Percentiles rank a stretch among this genome's conserved stretches.
These are phyloP conservation scores for Clarias magur DNA, from an alignment of 2,113 vertebrate species.

Conservation along the genomic window DNA sequence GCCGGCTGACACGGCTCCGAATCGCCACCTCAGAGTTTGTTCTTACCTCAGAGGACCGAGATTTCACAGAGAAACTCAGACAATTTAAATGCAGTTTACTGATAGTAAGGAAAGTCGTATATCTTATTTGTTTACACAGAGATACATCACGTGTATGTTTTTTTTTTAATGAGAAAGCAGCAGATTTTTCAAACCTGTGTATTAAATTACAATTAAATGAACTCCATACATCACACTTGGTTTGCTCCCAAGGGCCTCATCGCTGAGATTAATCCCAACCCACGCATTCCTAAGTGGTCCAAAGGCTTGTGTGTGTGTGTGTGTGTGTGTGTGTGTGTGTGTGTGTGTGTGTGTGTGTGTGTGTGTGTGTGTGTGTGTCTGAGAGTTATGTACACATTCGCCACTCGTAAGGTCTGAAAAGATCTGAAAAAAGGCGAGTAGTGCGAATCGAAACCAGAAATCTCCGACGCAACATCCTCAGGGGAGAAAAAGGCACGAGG, in stretches of 20 bases:
- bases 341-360: too few species aligned
- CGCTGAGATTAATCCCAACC: background rate
- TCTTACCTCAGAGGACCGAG: background rate
- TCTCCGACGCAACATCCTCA: background rate
- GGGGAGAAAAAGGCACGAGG: background rate
- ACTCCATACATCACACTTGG: conserved; percentile 13
- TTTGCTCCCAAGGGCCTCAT: conserved; percentile 6
- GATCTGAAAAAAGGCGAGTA: background rate
- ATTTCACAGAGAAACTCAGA: conserved; percentile 20
- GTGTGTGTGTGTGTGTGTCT: too few species aligned
- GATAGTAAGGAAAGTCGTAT: background rate
- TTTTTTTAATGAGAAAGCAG: background rate
- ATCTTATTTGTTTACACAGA: background rate
- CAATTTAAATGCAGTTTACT: background rate
- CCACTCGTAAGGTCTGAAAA: background rate
- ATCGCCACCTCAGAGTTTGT: conserved; percentile 17
- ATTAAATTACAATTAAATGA: conserved; percentile 14
- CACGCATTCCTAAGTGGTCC: background rate
- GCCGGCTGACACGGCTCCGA: conserved; percentile 9
- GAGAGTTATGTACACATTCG: too few species aligned
- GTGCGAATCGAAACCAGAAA: conserved; percentile 11
- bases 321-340: too few species aligned
- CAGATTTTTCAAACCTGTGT: conserved; percentile 6
- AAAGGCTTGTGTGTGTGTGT: background rate
- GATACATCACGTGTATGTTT: background rate